These are phyloP conservation scores for Protonibea diacanthus DNA, from an alignment of 2,797 vertebrate species.

Conservation along the genomic window DNA sequence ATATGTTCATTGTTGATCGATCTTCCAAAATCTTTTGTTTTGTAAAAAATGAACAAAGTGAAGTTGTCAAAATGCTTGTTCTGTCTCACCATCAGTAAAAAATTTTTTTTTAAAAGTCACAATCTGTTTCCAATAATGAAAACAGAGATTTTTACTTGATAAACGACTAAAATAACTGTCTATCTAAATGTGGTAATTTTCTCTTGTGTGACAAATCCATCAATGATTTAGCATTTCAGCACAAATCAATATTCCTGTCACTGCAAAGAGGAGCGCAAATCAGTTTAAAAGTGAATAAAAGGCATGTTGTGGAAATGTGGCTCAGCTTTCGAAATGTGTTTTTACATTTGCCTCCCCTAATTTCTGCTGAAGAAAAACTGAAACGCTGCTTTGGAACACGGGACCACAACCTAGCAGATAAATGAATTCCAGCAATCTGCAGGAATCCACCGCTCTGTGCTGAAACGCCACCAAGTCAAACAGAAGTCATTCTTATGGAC, in stretches of 20 bases:
- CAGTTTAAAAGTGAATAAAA: neutral
- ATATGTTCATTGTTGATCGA: conserved; percentile 6
- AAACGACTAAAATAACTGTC: neutral
- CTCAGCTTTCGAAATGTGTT: conserved; percentile 42
- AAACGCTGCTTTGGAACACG: conserved; percentile 53
- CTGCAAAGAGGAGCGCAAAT: conserved; percentile 11
- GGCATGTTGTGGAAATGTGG: conserved; percentile 20
- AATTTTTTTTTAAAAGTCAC: neutral
- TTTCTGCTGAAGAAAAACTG: conserved; percentile 64
- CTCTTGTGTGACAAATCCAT: neutral
- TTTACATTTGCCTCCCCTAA: conserved; percentile 50
- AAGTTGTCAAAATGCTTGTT: neutral
- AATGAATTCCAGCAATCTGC: conserved; percentile 79
- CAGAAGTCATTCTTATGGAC: conserved; percentile 78
- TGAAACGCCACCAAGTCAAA: conserved; percentile 85
- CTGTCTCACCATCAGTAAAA: neutral
- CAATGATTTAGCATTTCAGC: neutral
- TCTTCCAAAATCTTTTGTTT: neutral
- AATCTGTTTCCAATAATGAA: neutral
- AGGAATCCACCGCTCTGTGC: conserved; percentile 76
- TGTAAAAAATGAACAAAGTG: neutral
- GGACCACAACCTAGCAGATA: conserved; percentile 69
- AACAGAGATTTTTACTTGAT: neutral
- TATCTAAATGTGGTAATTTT: neutral
- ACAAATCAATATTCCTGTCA: conserved; percentile 3